Percentiles rank a stretch among this genome's conserved stretches.
Evolutionary conservation across 2,113 vertebrate species (phyloP).

Genomic region (Cyprinus carpio): DNA sequence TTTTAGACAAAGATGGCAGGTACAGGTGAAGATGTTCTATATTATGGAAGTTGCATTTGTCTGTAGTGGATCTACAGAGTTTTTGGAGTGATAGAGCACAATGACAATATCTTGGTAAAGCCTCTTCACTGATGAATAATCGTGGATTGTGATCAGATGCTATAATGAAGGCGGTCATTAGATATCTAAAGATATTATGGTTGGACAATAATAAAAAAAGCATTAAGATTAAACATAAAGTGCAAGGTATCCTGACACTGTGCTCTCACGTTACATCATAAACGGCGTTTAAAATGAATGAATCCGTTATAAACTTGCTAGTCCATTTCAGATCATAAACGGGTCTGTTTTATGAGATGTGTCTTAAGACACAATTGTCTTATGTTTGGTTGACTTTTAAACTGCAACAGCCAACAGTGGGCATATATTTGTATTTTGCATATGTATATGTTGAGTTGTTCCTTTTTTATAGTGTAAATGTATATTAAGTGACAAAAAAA

Average conservation of each 20-base stretch:
- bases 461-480: background rate
- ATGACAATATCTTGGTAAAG: background rate
- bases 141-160: background rate
- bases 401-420: background rate
- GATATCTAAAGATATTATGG: constrained; percentile 4
- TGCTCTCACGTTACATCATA: background rate
- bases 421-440: background rate
- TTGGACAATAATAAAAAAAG: background rate
- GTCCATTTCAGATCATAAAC: background rate
- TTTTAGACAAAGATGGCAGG: constrained; percentile 50
- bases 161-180: background rate
- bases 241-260: background rate
- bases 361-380: too few relatives aligned
- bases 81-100: background rate
- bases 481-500: background rate
- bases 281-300: background rate
- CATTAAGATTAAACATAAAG: background rate
- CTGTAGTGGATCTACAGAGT: constrained; percentile 8
- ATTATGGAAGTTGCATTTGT: background rate
- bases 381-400: background rate
- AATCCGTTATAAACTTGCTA: background rate
- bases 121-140: background rate
- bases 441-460: background rate
- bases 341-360: too few relatives aligned
- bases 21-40: constrained; percentile 32